Percentiles rank a stretch among this genome's conserved stretches.
These are phyloP conservation scores for Aythya baeri DNA, from an alignment of 2,113 vertebrate species.

Conservation along the genomic window DNA sequence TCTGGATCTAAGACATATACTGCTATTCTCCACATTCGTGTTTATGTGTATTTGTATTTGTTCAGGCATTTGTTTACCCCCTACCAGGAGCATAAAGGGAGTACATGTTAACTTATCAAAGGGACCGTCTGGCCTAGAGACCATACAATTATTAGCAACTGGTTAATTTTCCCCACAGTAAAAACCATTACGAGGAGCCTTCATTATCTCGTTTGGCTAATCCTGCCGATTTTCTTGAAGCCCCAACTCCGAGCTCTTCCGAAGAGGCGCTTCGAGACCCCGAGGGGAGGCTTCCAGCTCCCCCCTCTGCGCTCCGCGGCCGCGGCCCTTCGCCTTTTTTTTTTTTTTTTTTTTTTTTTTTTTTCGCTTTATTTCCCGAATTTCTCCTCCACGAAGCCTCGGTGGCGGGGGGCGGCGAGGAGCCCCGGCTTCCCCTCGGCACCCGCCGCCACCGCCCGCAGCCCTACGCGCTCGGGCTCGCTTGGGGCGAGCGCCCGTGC, in stretches of 20 bases:
- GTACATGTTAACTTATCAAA: slow-evolving; percentile 80
- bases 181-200: slow-evolving; percentile 65
- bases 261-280: neutral
- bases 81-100: slow-evolving; percentile 76
- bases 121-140: slow-evolving; percentile 76
- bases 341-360: too few species aligned
- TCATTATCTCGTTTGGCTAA: slow-evolving; percentile 65
- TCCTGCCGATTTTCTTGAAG: slow-evolving; percentile 7
- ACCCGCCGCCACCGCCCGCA: too few species aligned
- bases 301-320: too few species aligned
- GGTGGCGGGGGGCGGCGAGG: too few species aligned
- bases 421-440: too few species aligned
- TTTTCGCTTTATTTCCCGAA: too few species aligned
- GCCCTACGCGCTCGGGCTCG: too few species aligned
- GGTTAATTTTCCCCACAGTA: slow-evolving; percentile 77
- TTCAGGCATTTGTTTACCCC: slow-evolving; percentile 78
- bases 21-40: slow-evolving; percentile 73
- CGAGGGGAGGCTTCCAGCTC: too few species aligned
- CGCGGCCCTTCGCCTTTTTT: too few species aligned
- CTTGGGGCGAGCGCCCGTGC: too few species aligned
- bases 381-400: too few species aligned
- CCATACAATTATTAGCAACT: slow-evolving; percentile 78
- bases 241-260: neutral
- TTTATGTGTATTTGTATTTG: slow-evolving; percentile 78
- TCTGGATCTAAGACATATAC: slow-evolving; percentile 75